A percentile compares a stretch with the other conserved stretches of the same genome.
phyloP scores from a whole-genome alignment of 2,113 vertebrate genomes.

The Cnemophilus loriae region DNA sequence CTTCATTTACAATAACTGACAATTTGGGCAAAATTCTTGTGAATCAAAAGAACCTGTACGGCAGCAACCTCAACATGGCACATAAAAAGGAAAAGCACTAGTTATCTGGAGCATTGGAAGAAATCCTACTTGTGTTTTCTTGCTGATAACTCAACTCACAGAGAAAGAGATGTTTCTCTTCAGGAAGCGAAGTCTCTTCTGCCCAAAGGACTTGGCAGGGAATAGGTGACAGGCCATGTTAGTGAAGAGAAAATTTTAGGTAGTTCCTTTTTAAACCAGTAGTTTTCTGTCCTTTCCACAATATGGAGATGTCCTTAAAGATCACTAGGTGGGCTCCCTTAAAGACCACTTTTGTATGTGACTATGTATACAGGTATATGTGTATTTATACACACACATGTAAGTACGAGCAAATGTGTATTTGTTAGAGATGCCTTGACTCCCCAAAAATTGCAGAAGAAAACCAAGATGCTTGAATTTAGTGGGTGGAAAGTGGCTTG shows the following conservation, averaged over 20 bases:
- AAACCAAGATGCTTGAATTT: conserved; percentile 35
- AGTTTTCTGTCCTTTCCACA: neutral
- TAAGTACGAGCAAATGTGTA: neutral
- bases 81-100: neutral
- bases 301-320: neutral
- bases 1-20: neutral
- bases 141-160: neutral
- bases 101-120: neutral
- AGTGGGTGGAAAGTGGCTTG: conserved; percentile 37
- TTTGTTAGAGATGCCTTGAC: neutral
- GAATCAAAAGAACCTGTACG: neutral
- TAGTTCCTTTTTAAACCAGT: neutral
- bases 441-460: neutral
- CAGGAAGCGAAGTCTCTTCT: neutral
- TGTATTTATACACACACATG: neutral
- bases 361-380: neutral
- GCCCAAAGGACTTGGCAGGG: neutral
- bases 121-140: neutral
- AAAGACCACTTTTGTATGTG: neutral
- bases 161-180: neutral
- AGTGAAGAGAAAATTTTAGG: neutral
- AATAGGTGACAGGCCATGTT: neutral
- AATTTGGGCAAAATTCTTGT: neutral
- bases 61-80: neutral
- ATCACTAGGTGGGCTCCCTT: neutral